A percentile compares a stretch with the other conserved stretches of the same genome.
These are phyloP conservation scores for Todus mexicanus DNA, from an alignment of 2,797 vertebrate species.

Conservation along the genomic window DNA sequence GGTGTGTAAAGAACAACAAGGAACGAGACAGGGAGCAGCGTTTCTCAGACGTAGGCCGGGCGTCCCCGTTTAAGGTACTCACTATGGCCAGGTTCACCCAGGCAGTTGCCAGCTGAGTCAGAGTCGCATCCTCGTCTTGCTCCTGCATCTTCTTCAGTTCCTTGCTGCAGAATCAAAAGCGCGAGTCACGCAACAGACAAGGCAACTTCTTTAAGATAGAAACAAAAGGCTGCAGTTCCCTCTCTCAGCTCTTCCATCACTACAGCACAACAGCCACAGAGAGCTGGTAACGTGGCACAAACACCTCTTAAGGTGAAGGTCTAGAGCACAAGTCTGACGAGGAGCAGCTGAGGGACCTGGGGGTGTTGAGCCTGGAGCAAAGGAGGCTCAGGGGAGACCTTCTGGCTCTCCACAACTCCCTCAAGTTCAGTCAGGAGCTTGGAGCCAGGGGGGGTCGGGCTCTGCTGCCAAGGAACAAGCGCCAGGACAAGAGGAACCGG, in stretches of 20 bases:
- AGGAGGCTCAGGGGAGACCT: too few species aligned
- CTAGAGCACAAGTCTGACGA: not conserved
- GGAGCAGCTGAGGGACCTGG: too few species aligned
- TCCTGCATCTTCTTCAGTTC: conserved; percentile 99
- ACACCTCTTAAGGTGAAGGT: not conserved
- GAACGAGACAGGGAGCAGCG: accelerated
- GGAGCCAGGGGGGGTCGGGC: too few species aligned
- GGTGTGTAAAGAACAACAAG: not conserved
- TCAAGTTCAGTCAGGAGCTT: too few species aligned
- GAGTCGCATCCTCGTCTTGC: conserved; percentile 92
- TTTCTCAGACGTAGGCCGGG: not conserved
- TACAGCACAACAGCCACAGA: not conserved
- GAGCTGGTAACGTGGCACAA: accelerated
- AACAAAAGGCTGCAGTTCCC: accelerated
- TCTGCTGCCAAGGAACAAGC: too few species aligned
- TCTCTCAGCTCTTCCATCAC: too few species aligned
- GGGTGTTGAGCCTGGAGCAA: too few species aligned
- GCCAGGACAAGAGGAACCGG: too few species aligned
- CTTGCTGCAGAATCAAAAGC: conserved; percentile 77
- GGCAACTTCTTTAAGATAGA: not conserved
- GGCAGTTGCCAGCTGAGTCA: conserved; percentile 94
- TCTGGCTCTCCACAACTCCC: too few species aligned
- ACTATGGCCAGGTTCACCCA: conserved; percentile 93
- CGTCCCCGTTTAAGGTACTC: not conserved
- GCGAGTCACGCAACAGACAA: not conserved